Base-by-base conservation (phyloP, 2,113 vertebrate species). In the Oncorhynchus masou region DNA sequence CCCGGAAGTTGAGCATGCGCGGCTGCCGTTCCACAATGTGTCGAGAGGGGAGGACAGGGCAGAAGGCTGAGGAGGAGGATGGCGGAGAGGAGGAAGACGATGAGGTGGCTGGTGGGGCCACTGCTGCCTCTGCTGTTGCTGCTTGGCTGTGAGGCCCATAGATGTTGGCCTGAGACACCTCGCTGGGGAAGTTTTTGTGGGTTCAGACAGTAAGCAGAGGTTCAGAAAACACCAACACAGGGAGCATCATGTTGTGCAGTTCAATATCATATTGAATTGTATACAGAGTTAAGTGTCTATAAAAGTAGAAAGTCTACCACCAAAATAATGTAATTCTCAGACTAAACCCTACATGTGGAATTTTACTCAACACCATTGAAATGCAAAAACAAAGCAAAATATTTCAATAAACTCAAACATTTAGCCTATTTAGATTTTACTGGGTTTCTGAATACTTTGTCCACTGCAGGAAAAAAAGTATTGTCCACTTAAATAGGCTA, bases 1-100 rank as follows among this genome's bases (percentile, higher is more conserved):
- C 96, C 76, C 91, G 95, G 91, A 99, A 98, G 91, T 97, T 95
- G 68, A 99, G 92, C 97, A 99, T 97, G 39, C 98, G 95, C 27
- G 97, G 94, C 19, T 98, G 97, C 20, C 96, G 94, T 91, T 99
- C 98, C 85, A 99, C 93, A 79, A 98, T 96, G 87, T 96, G 96
- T 91, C 96, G 94, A 48, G 95, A 92, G 75, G 95, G 87, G 88
- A 94, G 89, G 89, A 95, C 90, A 0, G 97, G 95, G 88, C 95
- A 97, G 92, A 97, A 97, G 0, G 96, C 82, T 79, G 94, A 80
- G 81, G 94, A 78, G 89, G 94, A 86, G 67, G 96, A 85, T 76
- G 95, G 92, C 57, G 75, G 11, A 0, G 90, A 88, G 3, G 90
- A 87, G 65, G 90, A 87, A 7, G 90, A 87, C 24, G 86, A 83